phyloP scores from a whole-genome alignment of 2,113 vertebrate genomes.

The Atractosteus spatula region DNA sequence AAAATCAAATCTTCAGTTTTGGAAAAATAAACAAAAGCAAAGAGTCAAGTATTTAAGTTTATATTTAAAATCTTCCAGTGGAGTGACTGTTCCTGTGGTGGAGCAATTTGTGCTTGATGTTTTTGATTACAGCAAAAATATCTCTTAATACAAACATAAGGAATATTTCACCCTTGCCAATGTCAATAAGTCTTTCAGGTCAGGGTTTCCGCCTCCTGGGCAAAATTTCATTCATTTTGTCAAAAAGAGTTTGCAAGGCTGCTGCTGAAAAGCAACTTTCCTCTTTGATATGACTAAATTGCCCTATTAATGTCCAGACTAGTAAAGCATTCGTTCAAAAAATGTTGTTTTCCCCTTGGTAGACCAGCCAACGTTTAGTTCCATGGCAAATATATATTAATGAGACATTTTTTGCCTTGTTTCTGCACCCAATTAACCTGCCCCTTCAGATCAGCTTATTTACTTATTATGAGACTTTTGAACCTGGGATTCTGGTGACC shows the following conservation, averaged over 20 bases:
- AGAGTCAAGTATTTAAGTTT: slow-evolving; percentile 9
- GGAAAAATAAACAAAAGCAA: slow-evolving; percentile 39
- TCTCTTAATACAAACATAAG: slow-evolving; percentile 40
- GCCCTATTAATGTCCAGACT: slow-evolving; percentile 38
- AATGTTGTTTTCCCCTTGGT: slow-evolving; percentile 28
- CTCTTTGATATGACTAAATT: slow-evolving; percentile 37
- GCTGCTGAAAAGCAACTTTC: slow-evolving; percentile 28
- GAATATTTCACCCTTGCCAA: slow-evolving; percentile 37
- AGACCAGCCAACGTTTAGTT: slow-evolving; percentile 14
- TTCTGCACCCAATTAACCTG: slow-evolving; percentile 5
- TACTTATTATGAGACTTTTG: neutral
- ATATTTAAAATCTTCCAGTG: slow-evolving; percentile 31
- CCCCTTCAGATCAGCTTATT: neutral
- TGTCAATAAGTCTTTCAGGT: slow-evolving; percentile 36
- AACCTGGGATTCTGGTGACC: slow-evolving; percentile 1
- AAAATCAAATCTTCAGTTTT: slow-evolving; percentile 26
- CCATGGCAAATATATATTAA: slow-evolving; percentile 21
- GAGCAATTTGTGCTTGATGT: slow-evolving; percentile 36
- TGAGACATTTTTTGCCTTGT: slow-evolving; percentile 19
- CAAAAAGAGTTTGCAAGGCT: slow-evolving; percentile 30
- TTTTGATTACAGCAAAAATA: slow-evolving; percentile 50
- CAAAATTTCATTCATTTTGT: slow-evolving; percentile 37
- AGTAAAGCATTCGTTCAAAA: slow-evolving; percentile 27
- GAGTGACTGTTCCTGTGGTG: slow-evolving; percentile 36
- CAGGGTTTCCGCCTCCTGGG: slow-evolving; percentile 22